phyloP scores from a whole-genome alignment of 2,113 vertebrate genomes.

The Zosterops hypoxanthus region DNA sequence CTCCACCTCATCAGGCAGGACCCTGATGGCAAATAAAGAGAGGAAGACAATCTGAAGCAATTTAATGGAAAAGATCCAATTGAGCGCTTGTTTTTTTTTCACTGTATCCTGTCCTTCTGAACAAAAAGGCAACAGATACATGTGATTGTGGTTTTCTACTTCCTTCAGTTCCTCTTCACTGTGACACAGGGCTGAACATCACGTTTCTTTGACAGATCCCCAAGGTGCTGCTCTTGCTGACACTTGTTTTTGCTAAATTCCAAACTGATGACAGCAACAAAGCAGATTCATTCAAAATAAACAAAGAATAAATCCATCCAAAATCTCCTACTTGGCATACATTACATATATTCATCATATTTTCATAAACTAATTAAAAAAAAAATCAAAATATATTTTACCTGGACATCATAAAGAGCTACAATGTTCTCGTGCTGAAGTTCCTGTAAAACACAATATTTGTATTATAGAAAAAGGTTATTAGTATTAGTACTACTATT shows the following conservation, averaged over 20 bases:
- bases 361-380: neutral
- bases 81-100: neutral
- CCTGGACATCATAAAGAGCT: slow-evolving; percentile 97
- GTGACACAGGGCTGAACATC: neutral
- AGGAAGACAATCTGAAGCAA: neutral
- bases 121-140: neutral
- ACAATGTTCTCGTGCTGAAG: slow-evolving; percentile 99
- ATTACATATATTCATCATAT: accelerated
- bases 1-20: neutral
- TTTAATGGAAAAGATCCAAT: neutral
- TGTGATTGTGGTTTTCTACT: neutral
- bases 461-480: neutral
- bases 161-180: neutral
- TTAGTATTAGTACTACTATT: neutral
- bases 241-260: neutral
- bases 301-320: neutral
- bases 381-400: slow-evolving; percentile 55
- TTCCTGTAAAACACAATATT: slow-evolving; percentile 80
- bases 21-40: neutral
- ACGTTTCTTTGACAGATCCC: neutral
- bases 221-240: neutral
- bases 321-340: neutral
- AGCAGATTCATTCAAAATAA: neutral
- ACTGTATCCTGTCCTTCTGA: neutral
- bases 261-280: neutral